Conservation (phyloP, 2,888 invertebrate species). For the Nebria salina region DNA sequence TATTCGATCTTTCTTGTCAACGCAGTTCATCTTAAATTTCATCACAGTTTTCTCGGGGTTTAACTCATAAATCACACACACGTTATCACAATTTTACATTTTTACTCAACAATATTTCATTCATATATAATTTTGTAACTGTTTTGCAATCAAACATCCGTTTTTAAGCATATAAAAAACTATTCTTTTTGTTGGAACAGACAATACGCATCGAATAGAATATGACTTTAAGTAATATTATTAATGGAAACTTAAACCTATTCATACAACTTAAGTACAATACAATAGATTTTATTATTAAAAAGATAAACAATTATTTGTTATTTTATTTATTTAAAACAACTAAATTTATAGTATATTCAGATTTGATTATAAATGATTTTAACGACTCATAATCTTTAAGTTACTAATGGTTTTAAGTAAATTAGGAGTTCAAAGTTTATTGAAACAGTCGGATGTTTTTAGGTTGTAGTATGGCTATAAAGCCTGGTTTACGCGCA, state of each 20-base stretch:
- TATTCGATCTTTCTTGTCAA: slow-evolving; percentile 1
- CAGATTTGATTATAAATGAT: not conserved
- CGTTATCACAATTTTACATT: not conserved
- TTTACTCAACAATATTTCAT: not conserved
- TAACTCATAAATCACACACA: not conserved
- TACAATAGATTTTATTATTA: not conserved
- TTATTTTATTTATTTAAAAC: not conserved
- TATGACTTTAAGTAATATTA: not conserved
- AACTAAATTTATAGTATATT: not conserved
- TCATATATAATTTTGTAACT: not conserved
- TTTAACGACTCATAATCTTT: not conserved
- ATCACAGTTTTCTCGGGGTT: not conserved
- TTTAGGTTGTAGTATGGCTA: not conserved
- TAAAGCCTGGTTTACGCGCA: not conserved
- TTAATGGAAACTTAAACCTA: not conserved
- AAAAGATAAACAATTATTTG: not conserved
- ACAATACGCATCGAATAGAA: not conserved
- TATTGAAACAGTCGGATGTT: not conserved
- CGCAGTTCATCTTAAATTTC: slow-evolving; percentile 2
- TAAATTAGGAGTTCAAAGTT: not conserved
- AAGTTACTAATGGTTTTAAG: not conserved
- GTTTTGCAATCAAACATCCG: not conserved
- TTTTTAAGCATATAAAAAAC: not conserved
- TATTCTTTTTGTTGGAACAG: not conserved
- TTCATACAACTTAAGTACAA: not conserved